These are phyloP conservation scores for Sebastes kiyomatsui DNA, from an alignment of 2,797 vertebrate species.

Conservation along the genomic window DNA sequence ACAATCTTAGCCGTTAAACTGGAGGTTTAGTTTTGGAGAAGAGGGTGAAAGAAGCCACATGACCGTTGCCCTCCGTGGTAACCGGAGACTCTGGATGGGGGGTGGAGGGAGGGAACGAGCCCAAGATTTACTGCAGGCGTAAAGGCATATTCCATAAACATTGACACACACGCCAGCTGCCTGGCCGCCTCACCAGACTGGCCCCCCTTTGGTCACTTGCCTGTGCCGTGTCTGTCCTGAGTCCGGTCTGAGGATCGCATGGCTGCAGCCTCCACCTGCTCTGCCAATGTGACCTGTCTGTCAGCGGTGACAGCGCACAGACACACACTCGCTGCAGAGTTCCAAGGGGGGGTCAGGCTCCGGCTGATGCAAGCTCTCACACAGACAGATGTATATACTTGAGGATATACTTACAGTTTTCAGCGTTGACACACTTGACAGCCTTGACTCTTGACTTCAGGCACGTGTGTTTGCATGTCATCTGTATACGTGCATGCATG, in stretches of 20 bases:
- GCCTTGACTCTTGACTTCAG: not conserved
- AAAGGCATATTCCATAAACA: conserved; percentile 87
- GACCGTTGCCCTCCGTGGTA: conserved; percentile 64
- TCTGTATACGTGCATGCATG: not conserved
- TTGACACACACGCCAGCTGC: conserved; percentile 84
- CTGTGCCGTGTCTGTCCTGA: conserved; percentile 57
- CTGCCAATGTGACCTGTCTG: conserved; percentile 77
- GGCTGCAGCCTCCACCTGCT: conserved; percentile 76
- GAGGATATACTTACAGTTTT: conserved; percentile 58
- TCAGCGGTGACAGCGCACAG: conserved; percentile 55
- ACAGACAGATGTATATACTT: conserved; percentile 51
- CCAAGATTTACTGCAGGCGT: conserved; percentile 80
- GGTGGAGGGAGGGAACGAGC: conserved; percentile 51
- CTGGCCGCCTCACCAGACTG: conserved; percentile 50
- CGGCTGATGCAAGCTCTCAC: conserved; percentile 47
- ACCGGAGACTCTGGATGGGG: conserved; percentile 52
- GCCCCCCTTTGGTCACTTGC: conserved; percentile 56
- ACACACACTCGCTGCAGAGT: conserved; percentile 42
- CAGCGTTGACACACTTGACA: conserved; percentile 55
- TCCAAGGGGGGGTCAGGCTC: conserved; percentile 12
- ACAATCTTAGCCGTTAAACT: not conserved
- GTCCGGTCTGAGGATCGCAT: conserved; percentile 66
- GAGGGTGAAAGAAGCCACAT: conserved; percentile 40
- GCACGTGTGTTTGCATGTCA: conserved; percentile 17
- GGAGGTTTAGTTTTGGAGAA: not conserved